These are phyloP conservation scores for Malurus alboscapulatus DNA, from an alignment of 2,113 vertebrate species.

Conservation along the genomic window DNA sequence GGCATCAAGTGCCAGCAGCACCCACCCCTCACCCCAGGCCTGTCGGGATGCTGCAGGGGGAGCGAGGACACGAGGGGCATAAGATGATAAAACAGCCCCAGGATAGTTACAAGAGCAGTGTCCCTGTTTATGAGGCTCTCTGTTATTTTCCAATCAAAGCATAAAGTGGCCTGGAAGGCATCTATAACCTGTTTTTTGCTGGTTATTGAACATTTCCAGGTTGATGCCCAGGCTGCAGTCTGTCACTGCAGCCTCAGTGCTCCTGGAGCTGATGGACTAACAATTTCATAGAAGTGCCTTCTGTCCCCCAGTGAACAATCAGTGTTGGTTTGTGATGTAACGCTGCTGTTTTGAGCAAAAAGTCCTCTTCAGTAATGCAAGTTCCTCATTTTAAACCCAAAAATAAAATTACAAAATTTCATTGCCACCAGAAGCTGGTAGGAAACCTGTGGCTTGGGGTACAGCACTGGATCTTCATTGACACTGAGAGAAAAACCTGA, in stretches of 20 bases:
- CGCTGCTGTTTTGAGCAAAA: neutral
- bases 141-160: neutral
- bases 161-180: neutral
- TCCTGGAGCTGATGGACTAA: neutral
- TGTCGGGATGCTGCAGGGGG: neutral
- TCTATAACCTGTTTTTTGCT: neutral
- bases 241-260: neutral
- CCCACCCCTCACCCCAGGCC: neutral
- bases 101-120: neutral
- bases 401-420: neutral
- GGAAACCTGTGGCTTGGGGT: neutral
- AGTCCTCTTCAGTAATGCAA: neutral
- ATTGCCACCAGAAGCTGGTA: neutral
- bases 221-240: neutral
- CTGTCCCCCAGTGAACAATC: neutral
- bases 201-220: neutral
- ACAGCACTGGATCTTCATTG: neutral
- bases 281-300: neutral
- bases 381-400: neutral
- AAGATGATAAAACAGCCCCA: neutral
- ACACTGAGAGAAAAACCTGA: neutral
- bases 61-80: rapidly evolving
- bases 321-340: neutral
- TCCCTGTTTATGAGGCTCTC: neutral
- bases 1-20: neutral